Evolutionary conservation across 2,797 vertebrate species (phyloP).

Genomic region (Bradypodion pumilum): DNA sequence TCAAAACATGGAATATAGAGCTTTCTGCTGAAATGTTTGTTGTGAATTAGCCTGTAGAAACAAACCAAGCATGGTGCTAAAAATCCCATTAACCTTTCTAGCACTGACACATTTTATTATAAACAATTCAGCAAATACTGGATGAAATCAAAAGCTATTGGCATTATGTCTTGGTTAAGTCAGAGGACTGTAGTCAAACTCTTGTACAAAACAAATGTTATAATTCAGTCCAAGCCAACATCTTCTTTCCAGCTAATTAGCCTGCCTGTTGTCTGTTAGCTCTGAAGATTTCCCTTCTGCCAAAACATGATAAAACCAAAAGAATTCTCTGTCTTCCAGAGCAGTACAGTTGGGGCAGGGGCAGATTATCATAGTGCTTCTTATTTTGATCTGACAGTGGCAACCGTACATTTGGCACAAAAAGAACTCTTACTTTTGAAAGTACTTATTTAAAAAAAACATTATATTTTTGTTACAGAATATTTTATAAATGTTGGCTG

Average conservation of each 20-base stretch:
- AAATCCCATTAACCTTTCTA: conserved; percentile 42
- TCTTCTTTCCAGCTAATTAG: conserved; percentile 4
- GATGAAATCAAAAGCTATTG: conserved; percentile 25
- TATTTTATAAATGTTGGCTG: background rate
- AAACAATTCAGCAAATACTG: conserved; percentile 48
- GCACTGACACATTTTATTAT: conserved; percentile 51
- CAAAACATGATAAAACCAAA: background rate
- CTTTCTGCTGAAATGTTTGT: conserved; percentile 4
- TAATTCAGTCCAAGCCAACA: background rate
- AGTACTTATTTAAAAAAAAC: background rate
- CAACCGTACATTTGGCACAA: background rate
- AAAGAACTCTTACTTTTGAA: background rate
- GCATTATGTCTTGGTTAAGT: background rate
- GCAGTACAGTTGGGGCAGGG: background rate
- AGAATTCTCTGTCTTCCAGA: background rate
- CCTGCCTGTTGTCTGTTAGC: background rate
- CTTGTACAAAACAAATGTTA: background rate
- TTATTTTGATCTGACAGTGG: background rate
- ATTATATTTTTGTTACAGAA: background rate
- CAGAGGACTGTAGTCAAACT: background rate
- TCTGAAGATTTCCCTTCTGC: background rate
- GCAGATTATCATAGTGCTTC: background rate
- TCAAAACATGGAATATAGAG: conserved; percentile 26
- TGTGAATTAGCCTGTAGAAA: conserved; percentile 24
- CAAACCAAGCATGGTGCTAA: conserved; percentile 23